phyloP scores from a whole-genome alignment of 2,113 vertebrate species.

The Epinephelus moara region DNA sequence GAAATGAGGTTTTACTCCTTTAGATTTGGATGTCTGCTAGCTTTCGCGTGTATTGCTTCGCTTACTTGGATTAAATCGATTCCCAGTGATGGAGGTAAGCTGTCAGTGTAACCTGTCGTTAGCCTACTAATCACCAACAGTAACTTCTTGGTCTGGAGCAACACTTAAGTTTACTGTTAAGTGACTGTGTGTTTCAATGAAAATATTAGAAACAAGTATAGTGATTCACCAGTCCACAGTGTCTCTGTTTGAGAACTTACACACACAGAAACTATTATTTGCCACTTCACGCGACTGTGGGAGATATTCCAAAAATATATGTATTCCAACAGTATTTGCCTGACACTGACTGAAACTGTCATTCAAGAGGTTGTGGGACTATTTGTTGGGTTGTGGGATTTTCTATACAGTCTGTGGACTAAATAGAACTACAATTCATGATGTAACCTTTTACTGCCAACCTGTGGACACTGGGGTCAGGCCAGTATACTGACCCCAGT shows the following conservation, averaged over 20 bases:
- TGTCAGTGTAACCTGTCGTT: neutral
- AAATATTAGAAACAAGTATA: neutral
- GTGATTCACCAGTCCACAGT: neutral
- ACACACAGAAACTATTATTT: too few species aligned
- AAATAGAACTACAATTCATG: too few species aligned
- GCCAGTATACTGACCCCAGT: too few species aligned
- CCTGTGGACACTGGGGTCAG: too few species aligned
- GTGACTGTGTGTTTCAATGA: neutral
- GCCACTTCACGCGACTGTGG: too few species aligned
- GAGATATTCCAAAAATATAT: too few species aligned
- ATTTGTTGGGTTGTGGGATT: too few species aligned
- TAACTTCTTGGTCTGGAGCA: neutral
- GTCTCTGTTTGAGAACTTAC: neutral
- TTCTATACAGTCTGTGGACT: too few species aligned
- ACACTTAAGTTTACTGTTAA: neutral
- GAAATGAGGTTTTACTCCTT: conserved; percentile 51
- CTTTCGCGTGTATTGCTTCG: conserved; percentile 19
- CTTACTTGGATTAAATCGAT: conserved; percentile 41
- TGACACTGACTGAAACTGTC: too few species aligned
- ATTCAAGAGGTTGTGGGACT: too few species aligned
- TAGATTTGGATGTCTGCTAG: conserved; percentile 41
- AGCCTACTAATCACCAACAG: neutral
- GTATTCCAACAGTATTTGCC: too few species aligned
- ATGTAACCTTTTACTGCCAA: too few species aligned
- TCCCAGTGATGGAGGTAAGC: conserved; percentile 48